phyloP scores from a whole-genome alignment of 2,797 vertebrate species.

The Cuniculus paca region DNA sequence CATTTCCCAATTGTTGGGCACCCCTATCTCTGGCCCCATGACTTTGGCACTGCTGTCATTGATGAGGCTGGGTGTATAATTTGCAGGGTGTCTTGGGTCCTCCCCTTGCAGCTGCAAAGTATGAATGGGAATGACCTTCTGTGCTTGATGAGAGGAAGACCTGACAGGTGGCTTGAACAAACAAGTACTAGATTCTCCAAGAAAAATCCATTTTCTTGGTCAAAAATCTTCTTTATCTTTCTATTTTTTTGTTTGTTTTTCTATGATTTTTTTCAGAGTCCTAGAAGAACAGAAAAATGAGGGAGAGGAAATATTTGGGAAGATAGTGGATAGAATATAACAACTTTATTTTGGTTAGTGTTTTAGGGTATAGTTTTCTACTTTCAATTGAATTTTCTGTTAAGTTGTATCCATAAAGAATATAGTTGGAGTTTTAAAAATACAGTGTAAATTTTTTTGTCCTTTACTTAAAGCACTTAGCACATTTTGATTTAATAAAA shows the following conservation, averaged over 20 bases:
- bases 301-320: not conserved
- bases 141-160: not conserved
- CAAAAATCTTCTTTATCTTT: not conserved
- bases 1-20: not conserved
- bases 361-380: not conserved
- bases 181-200: not conserved
- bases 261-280: not conserved
- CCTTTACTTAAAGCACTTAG: not conserved
- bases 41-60: not conserved
- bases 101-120: not conserved
- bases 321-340: not conserved
- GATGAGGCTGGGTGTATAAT: too few species aligned
- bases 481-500: conserved; percentile 19
- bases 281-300: not conserved
- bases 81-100: not conserved
- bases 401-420: not conserved
- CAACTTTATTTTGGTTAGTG: not conserved
- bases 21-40: not conserved
- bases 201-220: not conserved
- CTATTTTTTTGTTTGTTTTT: not conserved
- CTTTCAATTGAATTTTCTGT: not conserved
- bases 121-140: not conserved
- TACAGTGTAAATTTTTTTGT: not conserved
- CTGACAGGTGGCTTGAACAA: not conserved
- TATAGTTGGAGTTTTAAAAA: not conserved